A percentile compares a stretch with the other conserved stretches of the same genome.
Conservation (phyloP, 2,797 vertebrate species). For the Podarcis lilfordi region DNA sequence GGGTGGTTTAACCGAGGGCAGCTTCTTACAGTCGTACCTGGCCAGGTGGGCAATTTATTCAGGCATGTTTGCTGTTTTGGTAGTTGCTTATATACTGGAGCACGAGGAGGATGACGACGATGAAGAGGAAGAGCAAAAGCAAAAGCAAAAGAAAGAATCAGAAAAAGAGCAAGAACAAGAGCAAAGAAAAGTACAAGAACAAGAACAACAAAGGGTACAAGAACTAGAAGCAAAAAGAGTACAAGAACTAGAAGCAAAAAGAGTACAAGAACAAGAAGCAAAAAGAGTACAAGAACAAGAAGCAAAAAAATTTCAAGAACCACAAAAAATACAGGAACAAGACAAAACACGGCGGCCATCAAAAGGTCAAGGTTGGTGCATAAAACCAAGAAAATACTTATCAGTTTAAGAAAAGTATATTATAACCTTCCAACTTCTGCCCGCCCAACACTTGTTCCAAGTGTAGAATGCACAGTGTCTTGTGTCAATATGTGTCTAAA, state of each 20-base stretch:
- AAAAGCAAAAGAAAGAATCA: background rate
- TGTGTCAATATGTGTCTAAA: background rate
- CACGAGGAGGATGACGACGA: conserved; percentile 27
- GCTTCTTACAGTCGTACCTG: background rate
- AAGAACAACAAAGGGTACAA: too few species aligned
- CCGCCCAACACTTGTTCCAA: background rate
- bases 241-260: background rate
- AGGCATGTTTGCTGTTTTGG: background rate
- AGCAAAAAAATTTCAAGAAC: background rate
- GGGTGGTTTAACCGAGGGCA: background rate
- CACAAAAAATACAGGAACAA: background rate
- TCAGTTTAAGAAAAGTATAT: background rate
- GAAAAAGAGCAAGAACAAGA: background rate
- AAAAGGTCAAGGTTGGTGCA: conserved; percentile 17
- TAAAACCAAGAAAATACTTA: background rate
- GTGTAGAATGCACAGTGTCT: background rate
- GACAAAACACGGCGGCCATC: background rate
- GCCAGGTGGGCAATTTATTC: background rate
- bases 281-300: background rate
- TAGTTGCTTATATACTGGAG: conserved; percentile 27
- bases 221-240: background rate
- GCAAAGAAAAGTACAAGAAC: background rate
- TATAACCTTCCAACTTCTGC: background rate
- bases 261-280: background rate
- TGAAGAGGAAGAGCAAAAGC: background rate